A percentile compares a stretch with the other conserved stretches of the same genome.
Evolutionary conservation across 2,888 invertebrate genomes (phyloP).

Genomic region (Patella depressa): DNA sequence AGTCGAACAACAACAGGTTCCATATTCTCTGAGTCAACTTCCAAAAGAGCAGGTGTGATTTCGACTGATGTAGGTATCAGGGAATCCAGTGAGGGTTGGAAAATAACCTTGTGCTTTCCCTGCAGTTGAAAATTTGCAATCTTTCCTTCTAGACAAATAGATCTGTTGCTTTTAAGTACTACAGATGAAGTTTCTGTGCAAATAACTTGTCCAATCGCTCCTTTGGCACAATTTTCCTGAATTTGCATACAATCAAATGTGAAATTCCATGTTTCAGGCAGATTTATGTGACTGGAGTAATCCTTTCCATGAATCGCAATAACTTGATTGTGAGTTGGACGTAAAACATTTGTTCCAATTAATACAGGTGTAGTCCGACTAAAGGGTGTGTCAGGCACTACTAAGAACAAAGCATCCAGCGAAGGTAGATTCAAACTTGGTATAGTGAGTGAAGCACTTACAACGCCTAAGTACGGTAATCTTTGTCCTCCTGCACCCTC

Average conservation of each 20-base stretch:
- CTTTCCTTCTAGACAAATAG: background rate
- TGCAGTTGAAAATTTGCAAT: background rate
- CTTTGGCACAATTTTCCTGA: background rate
- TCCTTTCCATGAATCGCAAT: background rate
- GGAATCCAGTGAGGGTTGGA: background rate
- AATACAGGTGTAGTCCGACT: background rate
- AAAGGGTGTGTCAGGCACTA: background rate
- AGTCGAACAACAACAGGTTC: background rate
- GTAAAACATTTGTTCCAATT: too few species aligned
- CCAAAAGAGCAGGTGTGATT: background rate
- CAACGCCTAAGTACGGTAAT: background rate
- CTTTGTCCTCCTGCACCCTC: background rate
- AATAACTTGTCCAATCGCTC: background rate
- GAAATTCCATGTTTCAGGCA: background rate
- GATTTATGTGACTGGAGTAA: background rate
- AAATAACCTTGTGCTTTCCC: background rate
- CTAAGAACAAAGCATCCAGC: background rate
- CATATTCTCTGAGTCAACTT: background rate
- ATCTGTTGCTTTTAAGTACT: background rate
- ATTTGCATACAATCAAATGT: background rate
- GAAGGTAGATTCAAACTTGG: background rate
- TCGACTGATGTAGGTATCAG: background rate
- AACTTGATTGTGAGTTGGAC: background rate
- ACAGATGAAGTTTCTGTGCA: background rate
- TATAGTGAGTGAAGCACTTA: background rate